Conservation (phyloP, 2,797 vertebrate species). For the Paedocypris micromegethes region DNA sequence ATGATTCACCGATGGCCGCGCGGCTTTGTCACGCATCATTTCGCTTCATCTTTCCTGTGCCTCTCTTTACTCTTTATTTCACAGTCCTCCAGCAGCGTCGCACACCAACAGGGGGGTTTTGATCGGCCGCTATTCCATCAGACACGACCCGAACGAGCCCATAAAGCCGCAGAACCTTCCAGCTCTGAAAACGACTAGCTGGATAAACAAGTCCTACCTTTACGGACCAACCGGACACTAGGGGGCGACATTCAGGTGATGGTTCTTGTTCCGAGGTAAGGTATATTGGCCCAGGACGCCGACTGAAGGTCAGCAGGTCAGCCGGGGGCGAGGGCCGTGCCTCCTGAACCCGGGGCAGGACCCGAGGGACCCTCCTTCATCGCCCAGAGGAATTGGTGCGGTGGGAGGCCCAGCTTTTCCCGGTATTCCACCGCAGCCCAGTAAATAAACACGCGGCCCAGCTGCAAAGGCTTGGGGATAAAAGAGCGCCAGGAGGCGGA, state of each 20-base stretch:
- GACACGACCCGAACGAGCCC: too few relatives aligned
- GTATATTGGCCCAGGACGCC: conserved; percentile 14
- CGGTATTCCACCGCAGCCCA: conserved; percentile 47
- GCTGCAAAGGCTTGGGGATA: conserved; percentile 44
- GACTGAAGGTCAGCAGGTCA: conserved; percentile 28
- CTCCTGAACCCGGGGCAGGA: conserved; percentile 43
- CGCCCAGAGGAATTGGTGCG: conserved; percentile 45
- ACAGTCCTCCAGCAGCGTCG: conserved; percentile 31
- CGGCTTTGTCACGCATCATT: conserved; percentile 58
- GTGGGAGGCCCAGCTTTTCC: conserved; percentile 45
- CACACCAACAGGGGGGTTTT: too few relatives aligned
- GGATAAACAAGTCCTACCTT: neutral
- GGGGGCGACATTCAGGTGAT: conserved; percentile 7
- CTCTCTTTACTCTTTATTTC: conserved; percentile 51
- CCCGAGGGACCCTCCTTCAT: conserved; percentile 54
- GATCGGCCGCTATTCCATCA: too few relatives aligned
- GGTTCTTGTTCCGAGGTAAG: conserved; percentile 16
- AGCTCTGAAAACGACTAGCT: too few relatives aligned
- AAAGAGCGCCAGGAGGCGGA: conserved; percentile 30
- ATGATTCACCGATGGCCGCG: conserved; percentile 51
- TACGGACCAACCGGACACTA: neutral
- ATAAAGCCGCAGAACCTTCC: too few relatives aligned
- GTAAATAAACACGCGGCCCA: conserved; percentile 50
- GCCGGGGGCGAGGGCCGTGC: conserved; percentile 1
- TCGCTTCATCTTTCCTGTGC: conserved; percentile 60